Base-by-base conservation (phyloP, 2,113 vertebrate species). In the Alectura lathami region DNA sequence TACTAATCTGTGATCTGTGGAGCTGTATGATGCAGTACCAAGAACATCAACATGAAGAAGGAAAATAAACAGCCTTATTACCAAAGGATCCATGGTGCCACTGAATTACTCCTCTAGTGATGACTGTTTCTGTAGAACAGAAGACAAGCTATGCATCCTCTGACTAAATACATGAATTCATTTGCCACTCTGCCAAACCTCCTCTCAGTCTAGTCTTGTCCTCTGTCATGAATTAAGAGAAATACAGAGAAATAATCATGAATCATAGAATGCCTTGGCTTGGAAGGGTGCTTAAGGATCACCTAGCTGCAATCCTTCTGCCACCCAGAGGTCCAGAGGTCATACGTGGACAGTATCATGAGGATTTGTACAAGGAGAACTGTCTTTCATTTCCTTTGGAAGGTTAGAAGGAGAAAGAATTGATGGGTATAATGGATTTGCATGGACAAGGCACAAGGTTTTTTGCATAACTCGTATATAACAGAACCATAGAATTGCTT, bases 51-150 rank as follows among this genome's bases (percentile, higher is more conserved):
- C 93, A 94, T 53, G 29, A 95, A 88, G 17, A 27, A 89, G 29
- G 67, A 95, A 83, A 38, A 43, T 88, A 92, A 91, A 87, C 75
- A 85, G n/a, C 54, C 11, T 95, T 87, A 92, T 91, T 63, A 69
- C 42, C 21, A 36, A 38, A 62, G 86, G 48, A 88, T 78, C 62
- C 45, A 53, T 4, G 2, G 27, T 32, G 13, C 38, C 85, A 29
- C 32, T 53, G 53, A 79, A 88, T 94, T 83, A 94, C 26, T 95
- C 78, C 91, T 30, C 27, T 18, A 17, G 22, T 57, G 48, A 29
- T 29, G 62, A 68, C 17, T 42, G 8, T 67, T 48, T 63, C 51
- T 78, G 4, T n/a, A 56, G 67, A 91, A 73, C 0, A 91, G 63
- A 24, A 88, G 45, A 68, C 30, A 81, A 70, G 30, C 14, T 92